A percentile compares a stretch with the other conserved stretches of the same genome.
Conservation (phyloP, 2,888 invertebrate genomes). For the Alcis repandata region DNA sequence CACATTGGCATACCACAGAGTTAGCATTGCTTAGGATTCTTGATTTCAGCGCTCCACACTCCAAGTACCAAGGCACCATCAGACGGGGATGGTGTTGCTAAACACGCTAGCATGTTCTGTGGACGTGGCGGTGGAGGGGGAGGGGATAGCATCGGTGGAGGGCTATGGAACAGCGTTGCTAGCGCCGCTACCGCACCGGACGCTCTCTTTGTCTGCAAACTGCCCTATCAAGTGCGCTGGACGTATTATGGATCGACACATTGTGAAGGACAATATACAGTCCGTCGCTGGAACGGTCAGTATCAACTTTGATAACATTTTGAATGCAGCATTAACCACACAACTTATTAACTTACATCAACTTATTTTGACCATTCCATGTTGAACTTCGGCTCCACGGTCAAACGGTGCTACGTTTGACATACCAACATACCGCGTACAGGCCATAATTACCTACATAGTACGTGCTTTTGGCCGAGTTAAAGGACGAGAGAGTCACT, state of each 20-base stretch:
- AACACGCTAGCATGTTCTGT: constrained; percentile 88
- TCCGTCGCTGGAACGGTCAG: constrained; percentile 71
- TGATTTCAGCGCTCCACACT: constrained; percentile 72
- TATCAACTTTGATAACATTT: neutral
- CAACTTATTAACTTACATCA: too few species aligned
- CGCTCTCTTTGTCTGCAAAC: constrained; percentile 56
- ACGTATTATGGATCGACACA: constrained; percentile 65
- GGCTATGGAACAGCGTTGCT: constrained; percentile 74
- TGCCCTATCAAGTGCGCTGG: constrained; percentile 70
- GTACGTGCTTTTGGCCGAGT: too few species aligned
- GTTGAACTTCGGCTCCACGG: too few species aligned
- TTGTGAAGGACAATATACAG: constrained; percentile 57
- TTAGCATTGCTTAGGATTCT: neutral
- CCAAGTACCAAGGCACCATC: constrained; percentile 71
- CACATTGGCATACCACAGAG: neutral
- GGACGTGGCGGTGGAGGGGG: constrained; percentile 66
- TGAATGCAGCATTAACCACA: too few species aligned
- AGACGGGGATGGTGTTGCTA: constrained; percentile 87
- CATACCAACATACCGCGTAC: too few species aligned
- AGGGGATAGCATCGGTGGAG: constrained; percentile 69
- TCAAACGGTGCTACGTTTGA: too few species aligned
- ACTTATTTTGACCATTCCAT: too few species aligned
- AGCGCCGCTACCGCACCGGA: constrained; percentile 68
- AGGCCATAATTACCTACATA: too few species aligned
- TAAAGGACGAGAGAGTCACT: too few species aligned